Evolutionary conservation across 2,797 vertebrate species (phyloP).

Genomic region (Coregonus sp.): DNA sequence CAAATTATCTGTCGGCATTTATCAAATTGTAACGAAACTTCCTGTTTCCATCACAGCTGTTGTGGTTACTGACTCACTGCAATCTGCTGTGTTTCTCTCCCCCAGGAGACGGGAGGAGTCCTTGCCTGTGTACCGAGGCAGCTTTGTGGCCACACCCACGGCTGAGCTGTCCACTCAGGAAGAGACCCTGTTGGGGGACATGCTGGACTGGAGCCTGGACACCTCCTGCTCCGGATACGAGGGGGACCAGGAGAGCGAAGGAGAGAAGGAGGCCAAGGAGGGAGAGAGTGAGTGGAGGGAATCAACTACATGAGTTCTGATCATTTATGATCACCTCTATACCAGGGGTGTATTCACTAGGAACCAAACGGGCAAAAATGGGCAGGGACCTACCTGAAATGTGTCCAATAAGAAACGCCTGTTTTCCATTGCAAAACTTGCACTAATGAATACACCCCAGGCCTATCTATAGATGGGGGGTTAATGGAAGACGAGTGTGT

Average conservation of each 20-base stretch:
- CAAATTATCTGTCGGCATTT: too few species aligned
- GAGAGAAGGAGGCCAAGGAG: slow-evolving; percentile 66
- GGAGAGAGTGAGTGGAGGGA: slow-evolving; percentile 79
- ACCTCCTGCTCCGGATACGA: slow-evolving; percentile 91
- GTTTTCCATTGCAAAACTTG: too few species aligned
- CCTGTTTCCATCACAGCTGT: too few species aligned
- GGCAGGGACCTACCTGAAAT: not conserved
- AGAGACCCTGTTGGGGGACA: slow-evolving; percentile 88
- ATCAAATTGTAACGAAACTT: too few species aligned
- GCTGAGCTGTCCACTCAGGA: slow-evolving; percentile 94
- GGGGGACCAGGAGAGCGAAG: slow-evolving; percentile 77
- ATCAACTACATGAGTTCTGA: not conserved
- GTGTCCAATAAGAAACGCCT: not conserved
- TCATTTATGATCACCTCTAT: not conserved
- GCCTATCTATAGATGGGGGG: too few species aligned
- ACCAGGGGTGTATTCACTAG: not conserved
- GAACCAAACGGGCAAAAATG: not conserved
- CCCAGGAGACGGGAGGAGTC: slow-evolving; percentile 86
- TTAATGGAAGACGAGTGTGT: too few species aligned
- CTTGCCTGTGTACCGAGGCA: slow-evolving; percentile 83
- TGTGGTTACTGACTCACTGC: too few species aligned
- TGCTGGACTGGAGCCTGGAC: slow-evolving; percentile 95
- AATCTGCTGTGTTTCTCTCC: slow-evolving; percentile 15
- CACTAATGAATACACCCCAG: too few species aligned
- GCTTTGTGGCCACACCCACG: slow-evolving; percentile 90